Base-by-base conservation (phyloP, 2,888 invertebrate genomes). In the Megamerina dolium region DNA sequence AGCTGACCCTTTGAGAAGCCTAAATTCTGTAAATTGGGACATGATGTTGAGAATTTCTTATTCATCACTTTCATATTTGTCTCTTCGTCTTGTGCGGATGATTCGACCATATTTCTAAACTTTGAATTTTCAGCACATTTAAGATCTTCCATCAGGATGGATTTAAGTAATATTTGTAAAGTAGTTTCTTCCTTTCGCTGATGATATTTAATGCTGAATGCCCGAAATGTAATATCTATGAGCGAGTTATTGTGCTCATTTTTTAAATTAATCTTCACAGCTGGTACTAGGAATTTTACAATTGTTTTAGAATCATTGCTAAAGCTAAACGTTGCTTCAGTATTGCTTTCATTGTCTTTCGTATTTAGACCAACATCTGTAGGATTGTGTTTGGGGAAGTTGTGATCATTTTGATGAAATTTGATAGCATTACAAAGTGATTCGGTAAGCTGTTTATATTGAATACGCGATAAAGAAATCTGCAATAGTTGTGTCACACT, bases 61-160 rank as follows among this genome's bases (percentile, higher is more conserved):
- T 52, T 57, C 16, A 50, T 52, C 13, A 45, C 19, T 27, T 50
- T 49, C 10, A 37, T 48, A 9, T 53, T 43, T 33, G 58, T 50
- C 16, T 63, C 58, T 0, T 55, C 48, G 34, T 63, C 55, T n/a
- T n/a, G n/a, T 8, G 58, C 47, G 1, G 64, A 65, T 1, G 88
- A 90, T 49, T 85, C 80, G 67, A 94, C 87, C 78, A 94, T 84
- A 64, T 82, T 81, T 26, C 92, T 80, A 70, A 90, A 87, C 56
- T 82, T 82, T 0, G 89, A 87, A 32, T 84, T 84, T 16, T 80
- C 77, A 2, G 84, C 80, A 60, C 86, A 83, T 6, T 87, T 78
- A 4, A 94, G 75, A 72, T 95, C 94, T 68, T 94, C 93, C 86
- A 95, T 89, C 4, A 87, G 77, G 17, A 95, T 78, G 0, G 93